Conservation (phyloP, 2,888 invertebrate genomes). For the Hoplodrina ambigua region DNA sequence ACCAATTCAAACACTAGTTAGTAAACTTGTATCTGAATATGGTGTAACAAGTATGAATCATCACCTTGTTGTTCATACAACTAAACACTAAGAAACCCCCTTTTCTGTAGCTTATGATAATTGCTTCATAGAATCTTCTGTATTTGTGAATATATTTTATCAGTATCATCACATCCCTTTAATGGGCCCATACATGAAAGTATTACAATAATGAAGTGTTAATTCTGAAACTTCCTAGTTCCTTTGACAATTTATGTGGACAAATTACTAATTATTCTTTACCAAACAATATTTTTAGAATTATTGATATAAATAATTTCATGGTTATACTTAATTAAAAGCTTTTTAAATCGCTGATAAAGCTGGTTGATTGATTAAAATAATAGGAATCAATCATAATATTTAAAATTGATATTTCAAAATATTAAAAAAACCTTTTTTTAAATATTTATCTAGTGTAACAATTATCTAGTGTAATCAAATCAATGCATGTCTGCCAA, state of each 20-base stretch:
- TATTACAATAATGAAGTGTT: not conserved
- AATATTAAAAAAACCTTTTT: not conserved
- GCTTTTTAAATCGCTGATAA: not conserved
- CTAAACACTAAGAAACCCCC: slow-evolving; percentile 6
- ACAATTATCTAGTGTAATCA: not conserved
- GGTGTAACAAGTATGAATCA: slow-evolving; percentile 35
- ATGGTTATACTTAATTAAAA: not conserved
- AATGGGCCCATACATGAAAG: not conserved
- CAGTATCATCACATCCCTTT: not conserved
- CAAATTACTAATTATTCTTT: not conserved
- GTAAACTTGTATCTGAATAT: not conserved
- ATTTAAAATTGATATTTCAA: not conserved
- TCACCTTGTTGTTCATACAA: slow-evolving; percentile 11
- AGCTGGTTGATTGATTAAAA: not conserved
- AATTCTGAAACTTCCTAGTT: not conserved
- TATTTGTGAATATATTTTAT: not conserved
- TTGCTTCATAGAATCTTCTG: not conserved
- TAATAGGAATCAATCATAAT: not conserved
- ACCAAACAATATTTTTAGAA: not conserved
- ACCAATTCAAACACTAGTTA: slow-evolving; percentile 2
- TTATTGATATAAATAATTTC: too few relatives aligned
- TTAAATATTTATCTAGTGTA: not conserved
- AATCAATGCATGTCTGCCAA: not conserved
- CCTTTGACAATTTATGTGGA: too few relatives aligned
- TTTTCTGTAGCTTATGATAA: not conserved